Conservation (phyloP, 2,888 invertebrate genomes). For the Pyrrhia umbra region DNA sequence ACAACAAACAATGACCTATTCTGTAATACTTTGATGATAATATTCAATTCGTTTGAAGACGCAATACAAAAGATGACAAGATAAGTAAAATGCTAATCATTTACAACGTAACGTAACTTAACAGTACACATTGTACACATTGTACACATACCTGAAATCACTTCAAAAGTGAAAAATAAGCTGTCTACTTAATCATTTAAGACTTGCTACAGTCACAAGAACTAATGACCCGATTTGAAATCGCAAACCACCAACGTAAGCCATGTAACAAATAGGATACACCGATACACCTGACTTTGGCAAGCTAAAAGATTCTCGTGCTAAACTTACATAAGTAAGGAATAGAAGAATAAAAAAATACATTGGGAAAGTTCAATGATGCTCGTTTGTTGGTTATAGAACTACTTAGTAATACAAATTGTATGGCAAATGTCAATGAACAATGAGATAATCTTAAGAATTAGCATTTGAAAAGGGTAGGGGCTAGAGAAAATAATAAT, state of each 20-base stretch:
- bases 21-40: conserved; percentile 31
- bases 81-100: conserved; percentile 38
- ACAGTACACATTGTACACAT: conserved; percentile 1
- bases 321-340: conserved; percentile 43
- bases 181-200: conserved; percentile 30
- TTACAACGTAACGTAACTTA: conserved; percentile 30
- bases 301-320: conserved; percentile 46
- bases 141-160: conserved; percentile 31
- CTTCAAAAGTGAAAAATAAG: conserved; percentile 24
- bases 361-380: conserved; percentile 42
- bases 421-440: conserved; percentile 48
- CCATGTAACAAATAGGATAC: conserved; percentile 47
- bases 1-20: conserved; percentile 19
- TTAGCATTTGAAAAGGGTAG: conserved; percentile 44
- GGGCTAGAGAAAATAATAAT: conserved; percentile 43
- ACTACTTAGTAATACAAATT: conserved; percentile 40
- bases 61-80: conserved; percentile 45
- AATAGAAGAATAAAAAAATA: conserved; percentile 21
- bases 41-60: conserved; percentile 22
- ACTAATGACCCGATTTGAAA: conserved; percentile 46
- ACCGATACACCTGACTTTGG: conserved; percentile 49
- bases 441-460: conserved; percentile 33
- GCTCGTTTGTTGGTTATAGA: conserved; percentile 34
- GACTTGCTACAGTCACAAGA: conserved; percentile 29
- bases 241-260: conserved; percentile 14